Percentiles rank a stretch among this genome's conserved stretches.
phyloP scores from a whole-genome alignment of 2,888 invertebrate species.

The Trilocha varians region DNA sequence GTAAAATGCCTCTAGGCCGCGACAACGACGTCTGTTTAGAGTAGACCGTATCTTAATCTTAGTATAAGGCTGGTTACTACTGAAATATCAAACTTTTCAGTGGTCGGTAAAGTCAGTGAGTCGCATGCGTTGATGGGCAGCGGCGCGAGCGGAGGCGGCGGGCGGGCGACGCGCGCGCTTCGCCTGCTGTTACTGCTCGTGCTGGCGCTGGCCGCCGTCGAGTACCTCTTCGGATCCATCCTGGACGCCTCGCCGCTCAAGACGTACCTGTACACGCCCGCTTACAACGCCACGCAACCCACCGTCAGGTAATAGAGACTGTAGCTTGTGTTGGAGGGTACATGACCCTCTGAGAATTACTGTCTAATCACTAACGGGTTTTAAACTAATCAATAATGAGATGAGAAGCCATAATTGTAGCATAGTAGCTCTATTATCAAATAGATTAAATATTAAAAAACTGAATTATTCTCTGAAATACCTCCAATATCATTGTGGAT shows the following conservation, averaged over 20 bases:
- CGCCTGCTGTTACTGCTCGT: slow-evolving; percentile 70
- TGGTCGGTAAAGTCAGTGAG: slow-evolving; percentile 25
- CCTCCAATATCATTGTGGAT: too few relatives aligned
- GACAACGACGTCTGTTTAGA: too few relatives aligned
- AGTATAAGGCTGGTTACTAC: neutral
- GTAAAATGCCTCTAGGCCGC: too few relatives aligned
- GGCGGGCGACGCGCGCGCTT: slow-evolving; percentile 65
- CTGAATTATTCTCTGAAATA: too few relatives aligned
- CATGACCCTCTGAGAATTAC: too few relatives aligned
- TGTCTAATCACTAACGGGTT: too few relatives aligned
- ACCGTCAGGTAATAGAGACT: slow-evolving; percentile 45
- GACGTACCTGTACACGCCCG: slow-evolving; percentile 64
- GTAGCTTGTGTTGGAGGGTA: too few relatives aligned
- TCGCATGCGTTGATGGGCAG: slow-evolving; percentile 64
- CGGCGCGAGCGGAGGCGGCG: slow-evolving; percentile 49
- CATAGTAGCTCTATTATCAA: too few relatives aligned
- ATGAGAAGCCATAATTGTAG: too few relatives aligned
- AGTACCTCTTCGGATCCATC: slow-evolving; percentile 79
- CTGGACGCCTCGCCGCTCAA: slow-evolving; percentile 69
- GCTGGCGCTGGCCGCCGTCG: slow-evolving; percentile 77
- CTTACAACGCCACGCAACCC: slow-evolving; percentile 54
- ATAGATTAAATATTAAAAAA: too few relatives aligned
- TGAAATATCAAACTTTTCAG: slow-evolving; percentile 15
- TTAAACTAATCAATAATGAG: too few relatives aligned
- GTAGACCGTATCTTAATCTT: too few relatives aligned